Conservation (phyloP, 37 sponge, comb jelly and placozoan species). For the Petrosia ficiformis region DNA sequence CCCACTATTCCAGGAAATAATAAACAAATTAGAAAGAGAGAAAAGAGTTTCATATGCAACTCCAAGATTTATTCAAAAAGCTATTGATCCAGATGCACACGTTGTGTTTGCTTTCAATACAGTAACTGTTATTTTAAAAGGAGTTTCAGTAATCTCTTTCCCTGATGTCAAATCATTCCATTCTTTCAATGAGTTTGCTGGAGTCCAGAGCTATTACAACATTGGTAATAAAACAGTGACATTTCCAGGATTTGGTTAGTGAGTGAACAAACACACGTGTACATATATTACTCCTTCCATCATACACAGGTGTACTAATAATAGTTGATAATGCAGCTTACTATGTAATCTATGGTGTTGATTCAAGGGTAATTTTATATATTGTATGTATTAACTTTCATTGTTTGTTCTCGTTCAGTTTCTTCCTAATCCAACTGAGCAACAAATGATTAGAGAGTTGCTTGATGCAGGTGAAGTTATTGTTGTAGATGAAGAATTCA, state of each 20-base stretch:
- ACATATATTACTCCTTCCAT: neutral
- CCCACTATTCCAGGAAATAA: neutral
- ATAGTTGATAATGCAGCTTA: constrained; percentile 10
- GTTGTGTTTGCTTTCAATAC: neutral
- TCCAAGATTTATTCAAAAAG: neutral
- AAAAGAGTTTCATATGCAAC: neutral
- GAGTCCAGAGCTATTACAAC: constrained; percentile 4
- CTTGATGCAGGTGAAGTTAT: neutral
- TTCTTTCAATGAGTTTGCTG: constrained; percentile 24
- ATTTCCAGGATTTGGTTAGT: constrained; percentile 26
- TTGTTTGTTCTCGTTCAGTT: neutral
- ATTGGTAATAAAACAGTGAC: neutral
- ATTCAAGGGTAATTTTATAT: neutral
- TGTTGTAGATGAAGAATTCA: neutral
- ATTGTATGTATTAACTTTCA: neutral
- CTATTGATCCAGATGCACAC: neutral
- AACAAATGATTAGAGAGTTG: neutral
- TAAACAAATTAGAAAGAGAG: neutral
- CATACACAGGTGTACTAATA: constrained; percentile 15
- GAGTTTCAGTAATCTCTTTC: neutral
- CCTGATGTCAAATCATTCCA: neutral
- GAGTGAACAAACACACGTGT: neutral
- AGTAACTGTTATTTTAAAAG: neutral
- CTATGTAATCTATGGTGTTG: constrained; percentile 30
- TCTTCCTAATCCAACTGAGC: neutral